These are phyloP conservation scores for Crenichthys baileyi DNA, from an alignment of 2,797 vertebrate genomes.

Conservation along the genomic window DNA sequence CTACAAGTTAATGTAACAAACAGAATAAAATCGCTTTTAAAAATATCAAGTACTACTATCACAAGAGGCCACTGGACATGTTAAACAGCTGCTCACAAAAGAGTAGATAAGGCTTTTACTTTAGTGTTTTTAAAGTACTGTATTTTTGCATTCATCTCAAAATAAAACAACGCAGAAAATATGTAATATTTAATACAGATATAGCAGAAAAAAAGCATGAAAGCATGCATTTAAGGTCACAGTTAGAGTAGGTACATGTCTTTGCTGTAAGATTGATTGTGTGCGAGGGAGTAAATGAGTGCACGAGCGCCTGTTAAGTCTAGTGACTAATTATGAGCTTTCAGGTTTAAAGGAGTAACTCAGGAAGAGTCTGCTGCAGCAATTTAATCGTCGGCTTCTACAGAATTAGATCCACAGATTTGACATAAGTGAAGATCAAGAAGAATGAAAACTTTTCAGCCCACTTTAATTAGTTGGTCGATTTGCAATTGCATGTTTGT, in stretches of 20 bases:
- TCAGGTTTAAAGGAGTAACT: slow-evolving; percentile 16
- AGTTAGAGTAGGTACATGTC: not conserved
- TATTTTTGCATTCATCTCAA: not conserved
- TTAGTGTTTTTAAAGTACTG: not conserved
- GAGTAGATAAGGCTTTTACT: not conserved
- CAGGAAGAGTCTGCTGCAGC: slow-evolving; percentile 1
- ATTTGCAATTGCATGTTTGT: slow-evolving; percentile 17
- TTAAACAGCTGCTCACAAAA: not conserved
- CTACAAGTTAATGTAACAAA: too few species aligned
- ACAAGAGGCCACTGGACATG: too few species aligned
- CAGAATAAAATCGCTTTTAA: too few species aligned
- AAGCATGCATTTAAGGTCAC: not conserved
- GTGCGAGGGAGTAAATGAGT: not conserved
- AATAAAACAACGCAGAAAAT: not conserved
- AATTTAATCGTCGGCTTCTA: slow-evolving; percentile 17
- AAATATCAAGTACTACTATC: too few species aligned
- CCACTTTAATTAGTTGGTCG: slow-evolving; percentile 9
- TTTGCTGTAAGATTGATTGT: not conserved
- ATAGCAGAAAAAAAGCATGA: not conserved
- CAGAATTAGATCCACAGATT: slow-evolving; percentile 12
- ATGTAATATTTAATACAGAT: too few species aligned
- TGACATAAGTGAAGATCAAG: slow-evolving; percentile 22
- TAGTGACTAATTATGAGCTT: slow-evolving; percentile 17
- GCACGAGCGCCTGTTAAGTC: not conserved
- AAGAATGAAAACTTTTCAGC: slow-evolving; percentile 19